Percentiles rank a stretch among this genome's conserved stretches.
Evolutionary conservation across 2,797 vertebrate genomes (phyloP).

Genomic region (Ambastaia sidthimunki): DNA sequence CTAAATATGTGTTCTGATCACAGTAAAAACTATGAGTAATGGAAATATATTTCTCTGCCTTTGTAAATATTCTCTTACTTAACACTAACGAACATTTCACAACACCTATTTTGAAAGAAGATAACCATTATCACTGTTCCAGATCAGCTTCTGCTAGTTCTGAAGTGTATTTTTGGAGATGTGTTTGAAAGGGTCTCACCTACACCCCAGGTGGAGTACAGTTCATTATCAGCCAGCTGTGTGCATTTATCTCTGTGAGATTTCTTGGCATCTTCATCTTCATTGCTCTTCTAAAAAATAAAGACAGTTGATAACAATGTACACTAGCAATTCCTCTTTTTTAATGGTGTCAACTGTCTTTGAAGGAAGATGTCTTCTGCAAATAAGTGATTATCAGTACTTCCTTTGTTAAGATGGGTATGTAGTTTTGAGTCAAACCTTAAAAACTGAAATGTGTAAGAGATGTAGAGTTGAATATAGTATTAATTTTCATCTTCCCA

Average conservation of each 20-base stretch:
- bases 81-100: slow-evolving; percentile 15
- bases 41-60: background rate
- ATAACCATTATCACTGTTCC: background rate
- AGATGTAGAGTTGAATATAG: too few relatives aligned
- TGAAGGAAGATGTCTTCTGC: slow-evolving; percentile 66
- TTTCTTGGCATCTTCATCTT: slow-evolving; percentile 60
- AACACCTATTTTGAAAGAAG: slow-evolving; percentile 1
- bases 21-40: background rate
- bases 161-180: background rate
- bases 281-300: slow-evolving; percentile 69
- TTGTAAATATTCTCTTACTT: slow-evolving; percentile 16
- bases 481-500: background rate
- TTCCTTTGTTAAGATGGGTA: slow-evolving; percentile 58
- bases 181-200: slow-evolving; percentile 64
- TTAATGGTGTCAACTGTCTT: slow-evolving; percentile 54
- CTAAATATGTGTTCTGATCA: background rate
- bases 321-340: slow-evolving; percentile 63
- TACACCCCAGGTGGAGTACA: slow-evolving; percentile 84
- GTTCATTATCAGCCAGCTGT: slow-evolving; percentile 85
- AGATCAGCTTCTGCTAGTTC: background rate
- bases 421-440: background rate
- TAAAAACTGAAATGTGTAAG: background rate
- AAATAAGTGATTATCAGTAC: slow-evolving; percentile 60
- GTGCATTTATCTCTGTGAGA: slow-evolving; percentile 59
- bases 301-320: slow-evolving; percentile 64